Conservation (phyloP, 1,140 invertebrate species). For the Drosophila insularis region DNA sequence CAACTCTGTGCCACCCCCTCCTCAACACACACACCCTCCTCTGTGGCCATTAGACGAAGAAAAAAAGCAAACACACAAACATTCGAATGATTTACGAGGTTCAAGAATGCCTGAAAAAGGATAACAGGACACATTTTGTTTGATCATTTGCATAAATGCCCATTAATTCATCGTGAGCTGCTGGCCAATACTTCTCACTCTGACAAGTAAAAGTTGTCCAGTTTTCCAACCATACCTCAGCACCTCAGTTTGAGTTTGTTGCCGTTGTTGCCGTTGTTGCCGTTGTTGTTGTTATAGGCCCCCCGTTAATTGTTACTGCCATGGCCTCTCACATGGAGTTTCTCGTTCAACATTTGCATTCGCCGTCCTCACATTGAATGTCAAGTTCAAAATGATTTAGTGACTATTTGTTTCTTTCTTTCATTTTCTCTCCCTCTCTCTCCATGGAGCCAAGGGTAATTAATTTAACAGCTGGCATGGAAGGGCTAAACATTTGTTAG, state of each 20-base stretch:
- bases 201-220: slow-evolving; percentile 56
- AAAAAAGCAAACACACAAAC: slow-evolving; percentile 27
- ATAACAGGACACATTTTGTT: slow-evolving; percentile 56
- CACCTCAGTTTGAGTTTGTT: slow-evolving; percentile 1
- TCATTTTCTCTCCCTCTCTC: slow-evolving; percentile 6
- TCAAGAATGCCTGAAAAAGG: slow-evolving; percentile 49
- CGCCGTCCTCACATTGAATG: slow-evolving; percentile 56
- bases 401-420: slow-evolving; percentile 50
- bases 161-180: slow-evolving; percentile 68
- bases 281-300: background rate
- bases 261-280: slow-evolving; percentile 3
- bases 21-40: slow-evolving; percentile 34
- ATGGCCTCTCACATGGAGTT: slow-evolving; percentile 45
- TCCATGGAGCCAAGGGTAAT: slow-evolving; percentile 40
- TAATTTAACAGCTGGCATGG: slow-evolving; percentile 58
- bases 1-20: slow-evolving; percentile 28
- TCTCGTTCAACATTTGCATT: slow-evolving; percentile 55
- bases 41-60: slow-evolving; percentile 21
- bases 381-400: slow-evolving; percentile 80
- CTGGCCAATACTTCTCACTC: slow-evolving; percentile 37
- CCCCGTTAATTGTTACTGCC: slow-evolving; percentile 33
- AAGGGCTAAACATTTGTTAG: slow-evolving; percentile 4
- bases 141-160: slow-evolving; percentile 73
- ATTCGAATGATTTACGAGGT: slow-evolving; percentile 67
- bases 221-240: slow-evolving; percentile 45